These are phyloP conservation scores for Megalops cyprinoides DNA, from an alignment of 2,797 vertebrate genomes.

Conservation along the genomic window DNA sequence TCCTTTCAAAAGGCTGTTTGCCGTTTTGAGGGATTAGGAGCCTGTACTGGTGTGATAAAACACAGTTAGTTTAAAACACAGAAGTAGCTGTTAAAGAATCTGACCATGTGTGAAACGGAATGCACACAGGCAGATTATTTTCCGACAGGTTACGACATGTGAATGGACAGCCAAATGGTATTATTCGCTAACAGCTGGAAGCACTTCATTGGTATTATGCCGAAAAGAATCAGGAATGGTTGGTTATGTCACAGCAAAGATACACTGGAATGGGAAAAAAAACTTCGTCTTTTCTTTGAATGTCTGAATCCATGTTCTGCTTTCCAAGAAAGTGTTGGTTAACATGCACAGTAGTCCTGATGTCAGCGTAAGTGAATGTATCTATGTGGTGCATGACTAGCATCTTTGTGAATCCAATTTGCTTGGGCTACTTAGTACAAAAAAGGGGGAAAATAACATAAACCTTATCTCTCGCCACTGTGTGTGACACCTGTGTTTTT, in stretches of 20 bases:
- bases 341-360: conserved; percentile 36
- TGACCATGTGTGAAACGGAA: conserved; percentile 33
- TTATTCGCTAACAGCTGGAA: conserved; percentile 28
- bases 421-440: conserved; percentile 37
- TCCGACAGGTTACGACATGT: conserved; percentile 40
- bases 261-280: conserved; percentile 3
- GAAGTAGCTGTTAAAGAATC: conserved; percentile 50
- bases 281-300: conserved; percentile 20
- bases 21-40: conserved; percentile 54
- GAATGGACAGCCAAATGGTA: conserved; percentile 28
- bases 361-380: conserved; percentile 26
- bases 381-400: conserved; percentile 43
- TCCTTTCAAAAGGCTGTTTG: conserved; percentile 57
- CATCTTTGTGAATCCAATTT: conserved; percentile 52
- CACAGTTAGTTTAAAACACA: conserved; percentile 51
- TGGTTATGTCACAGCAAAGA: neutral
- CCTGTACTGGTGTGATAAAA: conserved; percentile 59
- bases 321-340: conserved; percentile 35
- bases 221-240: conserved; percentile 27
- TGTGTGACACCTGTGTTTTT: conserved; percentile 46
- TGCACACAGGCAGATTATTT: conserved; percentile 33
- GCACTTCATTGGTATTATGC: conserved; percentile 27
- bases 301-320: conserved; percentile 36
- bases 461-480: conserved; percentile 53
- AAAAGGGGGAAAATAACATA: conserved; percentile 23